Evolutionary conservation across 1,140 invertebrate genomes (phyloP).

Genomic region (Philopotamus ludificatus): DNA sequence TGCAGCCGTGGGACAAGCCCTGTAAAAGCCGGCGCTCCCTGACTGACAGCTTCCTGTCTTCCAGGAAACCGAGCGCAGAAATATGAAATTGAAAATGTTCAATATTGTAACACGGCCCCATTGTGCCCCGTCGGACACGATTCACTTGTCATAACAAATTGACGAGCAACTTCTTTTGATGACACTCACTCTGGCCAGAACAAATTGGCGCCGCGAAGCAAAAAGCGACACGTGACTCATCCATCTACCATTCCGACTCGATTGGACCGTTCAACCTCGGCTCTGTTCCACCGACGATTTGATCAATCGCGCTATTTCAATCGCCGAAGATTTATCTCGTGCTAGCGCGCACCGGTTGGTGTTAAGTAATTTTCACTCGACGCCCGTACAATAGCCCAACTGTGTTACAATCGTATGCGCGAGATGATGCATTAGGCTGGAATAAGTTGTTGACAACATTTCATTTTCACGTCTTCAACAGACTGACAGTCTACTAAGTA

Average conservation of each 20-base stretch:
- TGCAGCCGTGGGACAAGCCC: neutral
- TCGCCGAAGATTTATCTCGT: constrained; percentile 12
- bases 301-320: no score
- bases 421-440: no score
- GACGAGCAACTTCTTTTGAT: neutral
- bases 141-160: neutral
- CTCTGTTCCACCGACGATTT: no score
- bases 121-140: neutral
- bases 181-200: neutral
- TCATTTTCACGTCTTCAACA: no score
- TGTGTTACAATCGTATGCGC: no score
- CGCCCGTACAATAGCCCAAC: neutral
- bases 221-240: no score
- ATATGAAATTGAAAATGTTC: constrained; percentile 19
- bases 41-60: constrained; percentile 22
- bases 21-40: neutral
- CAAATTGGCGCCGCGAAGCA: constrained; percentile 2
- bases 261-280: no score
- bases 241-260: no score
- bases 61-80: constrained; percentile 8
- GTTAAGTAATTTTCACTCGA: constrained; percentile 22
- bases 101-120: constrained; percentile 5
- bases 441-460: no score
- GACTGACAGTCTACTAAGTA: no score
- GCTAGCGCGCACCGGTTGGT: constrained; percentile 11